Conservation (phyloP, 2,888 invertebrate genomes). For the Drosophila testacea region DNA sequence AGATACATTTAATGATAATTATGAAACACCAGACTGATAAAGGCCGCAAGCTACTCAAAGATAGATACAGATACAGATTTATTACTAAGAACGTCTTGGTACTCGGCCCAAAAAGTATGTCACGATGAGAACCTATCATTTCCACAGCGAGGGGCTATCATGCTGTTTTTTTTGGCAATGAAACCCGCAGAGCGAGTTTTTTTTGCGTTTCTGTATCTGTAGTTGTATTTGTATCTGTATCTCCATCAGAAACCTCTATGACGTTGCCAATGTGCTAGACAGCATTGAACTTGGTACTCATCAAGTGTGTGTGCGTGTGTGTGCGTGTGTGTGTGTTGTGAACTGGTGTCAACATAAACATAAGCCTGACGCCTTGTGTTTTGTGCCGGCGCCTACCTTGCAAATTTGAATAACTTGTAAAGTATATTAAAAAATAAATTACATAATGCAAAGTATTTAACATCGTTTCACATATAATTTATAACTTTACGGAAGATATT, state of each 20-base stretch:
- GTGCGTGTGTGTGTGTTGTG: slow-evolving; percentile 18
- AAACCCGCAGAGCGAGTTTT: slow-evolving; percentile 43
- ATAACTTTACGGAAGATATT: slow-evolving; percentile 70
- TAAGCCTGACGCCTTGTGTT: slow-evolving; percentile 28
- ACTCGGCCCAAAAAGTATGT: slow-evolving; percentile 18
- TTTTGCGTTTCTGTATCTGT: slow-evolving; percentile 20
- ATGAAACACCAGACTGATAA: slow-evolving; percentile 27
- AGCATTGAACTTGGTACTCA: slow-evolving; percentile 46
- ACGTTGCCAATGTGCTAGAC: slow-evolving; percentile 9
- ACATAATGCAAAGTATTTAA: slow-evolving; percentile 38
- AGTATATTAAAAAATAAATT: slow-evolving; percentile 19
- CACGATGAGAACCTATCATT: slow-evolving; percentile 11
- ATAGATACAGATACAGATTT: neutral
- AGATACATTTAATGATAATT: slow-evolving; percentile 40
- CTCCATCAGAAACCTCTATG: neutral
- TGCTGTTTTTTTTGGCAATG: slow-evolving; percentile 26
- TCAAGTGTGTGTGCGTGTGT: slow-evolving; percentile 6
- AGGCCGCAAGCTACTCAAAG: slow-evolving; percentile 11
- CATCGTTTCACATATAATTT: slow-evolving; percentile 57
- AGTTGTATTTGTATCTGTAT: neutral
- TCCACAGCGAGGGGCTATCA: slow-evolving; percentile 4
- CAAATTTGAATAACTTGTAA: slow-evolving; percentile 46
- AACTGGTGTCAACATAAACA: slow-evolving; percentile 58
- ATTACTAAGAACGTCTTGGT: slow-evolving; percentile 3
- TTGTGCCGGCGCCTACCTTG: slow-evolving; percentile 30